Base-by-base conservation (phyloP, 2,888 invertebrate genomes). In the Sarcophaga caerulescens region DNA sequence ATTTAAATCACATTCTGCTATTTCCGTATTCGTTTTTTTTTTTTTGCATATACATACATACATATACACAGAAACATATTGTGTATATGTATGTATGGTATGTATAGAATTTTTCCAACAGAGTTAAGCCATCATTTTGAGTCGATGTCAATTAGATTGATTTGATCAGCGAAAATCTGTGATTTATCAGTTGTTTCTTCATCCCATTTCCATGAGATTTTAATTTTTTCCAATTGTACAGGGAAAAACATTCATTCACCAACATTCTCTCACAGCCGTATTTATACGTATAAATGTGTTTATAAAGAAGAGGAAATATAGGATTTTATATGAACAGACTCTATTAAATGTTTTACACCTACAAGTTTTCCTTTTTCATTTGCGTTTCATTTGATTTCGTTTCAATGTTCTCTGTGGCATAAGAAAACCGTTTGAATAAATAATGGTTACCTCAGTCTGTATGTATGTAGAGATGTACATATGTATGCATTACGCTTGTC, bases 91-190 rank as follows among this genome's bases (percentile, higher is more conserved):
- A n/a, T 11, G n/a, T 47, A 25, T 19, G n/a, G 2, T 52, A 35
- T 17, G 47, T 66, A 23, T 71, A 47, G 12, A 71, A 89, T 89
- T 90, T 91, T 91, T 90, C 89, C 89, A 90, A 89, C 75, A 70
- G 86, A 86, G 86, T 86, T 86, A 78, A 86, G 86, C 86, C 91
- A 92, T 92, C 91, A 92, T 92, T 92, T 92, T 92, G 92, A 92
- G 91, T 92, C 92, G 17, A 92, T 92, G 92, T 92, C 92, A 92
- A 92, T 92, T 92, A 92, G 92, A 92, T 92, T 92, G 92, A 92
- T 92, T 92, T 92, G 92, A 92, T 92, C 92, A 92, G 91, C 90
- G 90, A 91, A 92, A 92, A 91, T 91, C 90, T 91, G 92, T 92
- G 92, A 91, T 91, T 91, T 91, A 92, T 92, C 91, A 91, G 92